phyloP scores from a whole-genome alignment of 2,113 vertebrate species.

The Fukomys damarensis region DNA sequence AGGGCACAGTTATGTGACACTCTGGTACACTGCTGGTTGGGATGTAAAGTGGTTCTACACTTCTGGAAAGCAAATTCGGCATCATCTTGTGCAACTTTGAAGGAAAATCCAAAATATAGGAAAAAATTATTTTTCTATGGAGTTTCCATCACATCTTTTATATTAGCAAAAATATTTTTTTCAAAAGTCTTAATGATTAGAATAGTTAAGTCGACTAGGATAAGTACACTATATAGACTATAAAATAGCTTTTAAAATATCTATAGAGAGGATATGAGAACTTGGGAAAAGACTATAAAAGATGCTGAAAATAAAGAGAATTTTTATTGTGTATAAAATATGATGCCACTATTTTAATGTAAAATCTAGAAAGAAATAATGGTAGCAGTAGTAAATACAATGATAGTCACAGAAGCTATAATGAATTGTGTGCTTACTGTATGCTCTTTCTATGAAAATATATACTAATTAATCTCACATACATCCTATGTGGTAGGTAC shows the following conservation, averaged over 20 bases:
- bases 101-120: neutral
- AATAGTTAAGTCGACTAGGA: neutral
- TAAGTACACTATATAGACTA: neutral
- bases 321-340: neutral
- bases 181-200: neutral
- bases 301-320: neutral
- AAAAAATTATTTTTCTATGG: neutral
- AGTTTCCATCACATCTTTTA: neutral
- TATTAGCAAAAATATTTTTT: neutral
- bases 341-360: neutral
- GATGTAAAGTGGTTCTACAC: neutral
- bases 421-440: neutral
- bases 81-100: neutral
- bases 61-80: neutral
- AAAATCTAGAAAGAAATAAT: neutral
- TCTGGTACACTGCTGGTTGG: neutral
- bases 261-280: neutral
- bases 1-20: neutral
- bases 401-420: neutral
- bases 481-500: neutral
- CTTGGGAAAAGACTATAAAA: neutral
- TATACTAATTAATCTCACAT: neutral
- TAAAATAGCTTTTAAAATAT: neutral
- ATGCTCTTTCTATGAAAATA: neutral
- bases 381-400: neutral